Base-by-base conservation (phyloP, 2,888 invertebrate species). In the Oegoconia quadripuncta region DNA sequence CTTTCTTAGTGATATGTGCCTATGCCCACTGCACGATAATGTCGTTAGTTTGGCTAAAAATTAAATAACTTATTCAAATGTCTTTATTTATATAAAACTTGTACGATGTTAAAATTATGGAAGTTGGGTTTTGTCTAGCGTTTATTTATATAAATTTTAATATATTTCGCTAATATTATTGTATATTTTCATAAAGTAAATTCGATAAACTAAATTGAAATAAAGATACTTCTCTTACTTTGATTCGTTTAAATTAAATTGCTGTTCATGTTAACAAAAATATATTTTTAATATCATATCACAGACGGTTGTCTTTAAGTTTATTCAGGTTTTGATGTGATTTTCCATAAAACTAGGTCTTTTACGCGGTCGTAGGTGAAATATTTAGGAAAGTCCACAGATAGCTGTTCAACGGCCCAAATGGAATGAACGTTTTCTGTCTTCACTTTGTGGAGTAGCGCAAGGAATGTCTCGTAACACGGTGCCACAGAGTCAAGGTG, bases 401-500 rank as follows among this genome's bases (percentile, higher is more conserved):
- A 83, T 32, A 95, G 60, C 59, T 92, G 88, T 61, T 92, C 88
- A 15, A 92, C 79, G 7, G 64, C 80, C 90, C 94, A 90, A 15
- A 77, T 75, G 50, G 74, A 70, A 59, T 71, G 64, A 13, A 74
- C 49, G 41, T 88, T 80, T 28, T 82, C 76, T 37, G 70, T 68
- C 55, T 80, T 79, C 5, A 90, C 75, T 53, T 86, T 82, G 39
- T 89, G 79, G 9, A 93, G 58, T 43, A 91, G 79, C 20, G 89
- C 86, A 1, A 94, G 76, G 78, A 96, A 96, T 81, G 94, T 92
- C 62, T 95, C 95, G 61, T 94, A 96, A 81, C 95, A 95, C 0
- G 96, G 96, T 1, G 96, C 95, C n/a, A 92, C 92, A 0, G 93
- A 90, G 46, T 95, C 95, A 69, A 94, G 89, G 58, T 96, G 94